Evolutionary conservation across 2,888 invertebrate genomes (phyloP).

Genomic region (Keiferia lycopersicella): DNA sequence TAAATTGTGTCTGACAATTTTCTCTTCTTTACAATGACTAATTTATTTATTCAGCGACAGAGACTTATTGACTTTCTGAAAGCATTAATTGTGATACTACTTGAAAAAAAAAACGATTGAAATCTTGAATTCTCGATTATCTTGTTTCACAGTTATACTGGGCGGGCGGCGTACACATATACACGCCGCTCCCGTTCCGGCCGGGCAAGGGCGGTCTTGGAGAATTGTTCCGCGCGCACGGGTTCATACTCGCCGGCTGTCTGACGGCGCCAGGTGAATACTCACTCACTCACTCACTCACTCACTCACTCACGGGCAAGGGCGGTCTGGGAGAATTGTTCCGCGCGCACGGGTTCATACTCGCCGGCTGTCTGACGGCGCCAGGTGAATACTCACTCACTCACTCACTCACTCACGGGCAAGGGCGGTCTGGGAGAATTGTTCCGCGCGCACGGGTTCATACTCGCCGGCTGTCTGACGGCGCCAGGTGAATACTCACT

Average conservation of each 20-base stretch:
- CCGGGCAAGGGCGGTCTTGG: slow-evolving; percentile 89
- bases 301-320: too few species aligned
- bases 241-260: slow-evolving; percentile 94
- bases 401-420: too few species aligned
- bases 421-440: slow-evolving; percentile 90
- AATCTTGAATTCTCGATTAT: too few species aligned
- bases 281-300: too few species aligned
- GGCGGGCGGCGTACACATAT: slow-evolving; percentile 93
- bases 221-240: slow-evolving; percentile 92
- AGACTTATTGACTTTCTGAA: too few species aligned
- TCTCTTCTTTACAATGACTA: too few species aligned
- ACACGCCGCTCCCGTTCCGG: slow-evolving; percentile 94
- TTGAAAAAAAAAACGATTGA: too few species aligned
- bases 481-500: slow-evolving; percentile 58
- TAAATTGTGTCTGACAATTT: too few species aligned
- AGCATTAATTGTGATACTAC: too few species aligned
- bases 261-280: slow-evolving; percentile 77
- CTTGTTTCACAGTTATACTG: slow-evolving; percentile 88
- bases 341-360: slow-evolving; percentile 93
- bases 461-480: slow-evolving; percentile 92
- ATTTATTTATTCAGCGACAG: too few species aligned
- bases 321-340: slow-evolving; percentile 92
- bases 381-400: too few species aligned
- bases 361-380: slow-evolving; percentile 89
- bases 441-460: slow-evolving; percentile 93